phyloP scores from a whole-genome alignment of 1,140 invertebrate species.

The Planococcus citri region DNA sequence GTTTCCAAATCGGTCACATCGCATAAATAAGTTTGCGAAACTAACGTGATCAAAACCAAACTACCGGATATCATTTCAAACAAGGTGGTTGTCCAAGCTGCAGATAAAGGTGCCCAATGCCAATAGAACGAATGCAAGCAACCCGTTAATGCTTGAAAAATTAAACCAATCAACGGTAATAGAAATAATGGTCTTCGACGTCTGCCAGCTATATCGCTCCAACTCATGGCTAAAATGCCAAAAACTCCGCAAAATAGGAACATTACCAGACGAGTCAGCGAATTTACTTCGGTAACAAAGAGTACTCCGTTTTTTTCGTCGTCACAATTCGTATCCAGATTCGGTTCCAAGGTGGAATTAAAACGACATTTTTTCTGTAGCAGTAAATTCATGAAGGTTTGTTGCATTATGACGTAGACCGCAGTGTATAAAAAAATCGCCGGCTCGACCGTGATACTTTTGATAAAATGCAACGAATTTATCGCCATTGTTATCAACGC shows the following conservation, averaged over 20 bases:
- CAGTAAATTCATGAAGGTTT: not conserved
- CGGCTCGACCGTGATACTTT: not conserved
- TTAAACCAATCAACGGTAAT: slow-evolving; percentile 30
- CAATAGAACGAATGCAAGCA: slow-evolving; percentile 26
- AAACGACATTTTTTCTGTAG: not conserved
- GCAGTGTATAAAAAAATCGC: not conserved
- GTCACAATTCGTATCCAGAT: not conserved
- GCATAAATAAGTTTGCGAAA: not conserved
- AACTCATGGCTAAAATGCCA: slow-evolving; percentile 30
- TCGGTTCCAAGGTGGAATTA: not conserved
- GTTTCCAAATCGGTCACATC: not conserved
- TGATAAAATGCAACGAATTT: too few relatives aligned
- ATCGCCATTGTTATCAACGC: too few relatives aligned
- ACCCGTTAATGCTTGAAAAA: slow-evolving; percentile 17
- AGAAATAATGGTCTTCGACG: slow-evolving; percentile 36
- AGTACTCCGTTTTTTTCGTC: not conserved
- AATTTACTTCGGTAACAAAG: not conserved
- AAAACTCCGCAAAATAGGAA: slow-evolving; percentile 25
- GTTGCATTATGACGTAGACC: not conserved
- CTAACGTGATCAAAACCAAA: not conserved
- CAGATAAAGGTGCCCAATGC: slow-evolving; percentile 24
- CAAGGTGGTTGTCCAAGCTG: slow-evolving; percentile 22
- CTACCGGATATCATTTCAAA: not conserved
- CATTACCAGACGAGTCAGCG: not conserved
- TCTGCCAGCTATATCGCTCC: slow-evolving; percentile 27